Evolutionary conservation across 2,113 vertebrate genomes (phyloP).

Genomic region (Sclerurus mexicanus): DNA sequence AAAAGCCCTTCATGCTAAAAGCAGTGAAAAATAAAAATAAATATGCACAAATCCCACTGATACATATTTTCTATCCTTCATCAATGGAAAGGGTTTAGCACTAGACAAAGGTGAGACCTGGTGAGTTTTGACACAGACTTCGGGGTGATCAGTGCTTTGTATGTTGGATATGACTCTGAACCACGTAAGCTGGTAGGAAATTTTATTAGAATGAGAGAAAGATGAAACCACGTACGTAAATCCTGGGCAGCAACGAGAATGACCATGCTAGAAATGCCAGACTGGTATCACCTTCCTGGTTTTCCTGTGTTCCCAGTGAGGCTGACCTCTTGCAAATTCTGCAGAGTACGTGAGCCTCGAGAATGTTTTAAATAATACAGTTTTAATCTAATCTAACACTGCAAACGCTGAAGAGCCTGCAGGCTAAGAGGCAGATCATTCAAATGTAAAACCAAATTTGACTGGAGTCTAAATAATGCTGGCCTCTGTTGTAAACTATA

Average conservation of each 20-base stretch:
- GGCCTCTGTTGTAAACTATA: background rate
- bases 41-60: background rate
- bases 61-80: background rate
- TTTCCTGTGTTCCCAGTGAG: slow-evolving; percentile 81
- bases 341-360: slow-evolving; percentile 77
- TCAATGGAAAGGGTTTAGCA: background rate
- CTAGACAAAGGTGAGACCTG: background rate
- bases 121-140: background rate
- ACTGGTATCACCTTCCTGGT: slow-evolving; percentile 74
- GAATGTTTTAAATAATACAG: slow-evolving; percentile 36
- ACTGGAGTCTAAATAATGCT: slow-evolving; percentile 55
- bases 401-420: slow-evolving; percentile 4
- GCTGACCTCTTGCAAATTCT: slow-evolving; percentile 84
- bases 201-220: background rate
- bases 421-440: slow-evolving; percentile 46
- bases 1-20: background rate
- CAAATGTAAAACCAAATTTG: slow-evolving; percentile 54
- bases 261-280: background rate
- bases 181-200: background rate
- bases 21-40: background rate
- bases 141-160: background rate
- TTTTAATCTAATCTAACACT: slow-evolving; percentile 38
- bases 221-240: background rate
- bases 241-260: background rate
- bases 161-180: background rate